Conservation (phyloP, 2,113 vertebrate species). For the Oceanites oceanicus region DNA sequence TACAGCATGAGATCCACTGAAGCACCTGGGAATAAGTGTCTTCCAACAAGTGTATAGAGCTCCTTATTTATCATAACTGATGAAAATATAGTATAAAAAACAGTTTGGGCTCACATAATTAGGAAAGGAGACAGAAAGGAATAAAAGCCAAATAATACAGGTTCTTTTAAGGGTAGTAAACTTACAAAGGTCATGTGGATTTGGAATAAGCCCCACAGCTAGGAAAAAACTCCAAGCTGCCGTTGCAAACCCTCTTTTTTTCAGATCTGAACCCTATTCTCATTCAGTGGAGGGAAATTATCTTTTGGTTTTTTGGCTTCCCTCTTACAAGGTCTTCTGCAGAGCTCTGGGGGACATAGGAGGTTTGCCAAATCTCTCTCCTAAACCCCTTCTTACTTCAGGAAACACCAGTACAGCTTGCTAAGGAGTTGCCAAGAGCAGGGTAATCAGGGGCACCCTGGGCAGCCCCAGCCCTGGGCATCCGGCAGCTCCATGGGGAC, state of each 20-base stretch:
- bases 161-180: background rate
- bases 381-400: background rate
- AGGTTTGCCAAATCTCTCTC: background rate
- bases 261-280: background rate
- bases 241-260: background rate
- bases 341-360: background rate
- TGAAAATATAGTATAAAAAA: background rate
- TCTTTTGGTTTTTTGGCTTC: background rate
- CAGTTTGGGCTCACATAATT: background rate
- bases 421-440: background rate
- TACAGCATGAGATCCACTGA: background rate
- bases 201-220: background rate
- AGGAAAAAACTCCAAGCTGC: background rate
- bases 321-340: background rate
- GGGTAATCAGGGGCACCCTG: too few species aligned
- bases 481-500: fast-evolving
- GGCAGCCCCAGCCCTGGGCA: fast-evolving
- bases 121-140: background rate
- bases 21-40: background rate
- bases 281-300: background rate
- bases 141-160: background rate
- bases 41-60: fast-evolving
- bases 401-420: background rate
- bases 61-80: background rate
- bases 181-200: background rate